Evolutionary conservation across 2,888 invertebrate species (phyloP), one percentile per base, ranked within the genome.

Genomic region (Alsophila aescularia): DNA sequence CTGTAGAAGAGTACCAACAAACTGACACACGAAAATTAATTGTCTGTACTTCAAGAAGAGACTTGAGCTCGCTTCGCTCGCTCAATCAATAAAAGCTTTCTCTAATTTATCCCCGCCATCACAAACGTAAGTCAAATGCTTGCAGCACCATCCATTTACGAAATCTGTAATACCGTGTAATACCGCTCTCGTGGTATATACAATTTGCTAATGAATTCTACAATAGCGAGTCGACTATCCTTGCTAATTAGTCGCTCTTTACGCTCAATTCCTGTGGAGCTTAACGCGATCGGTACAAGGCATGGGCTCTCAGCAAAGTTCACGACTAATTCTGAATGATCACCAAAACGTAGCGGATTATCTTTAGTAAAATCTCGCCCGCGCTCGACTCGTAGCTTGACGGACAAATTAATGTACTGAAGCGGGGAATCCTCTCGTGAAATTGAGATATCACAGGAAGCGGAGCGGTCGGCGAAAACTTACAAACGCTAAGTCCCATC

Each of bases 401-500:
- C 57, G 61, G 60, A 69, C 73, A 80, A 82, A 82, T 86, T 85
- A 87, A 79, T 79, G 72, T 77, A 73, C 75, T 68, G 69, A 73
- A 81, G 79, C 83, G 78, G 15, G 70, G 83, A 87, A 87, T 72
- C 83, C 85, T 70, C 68, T 80, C 76, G 70, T 75, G 75, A 79
- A 87, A 84, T 83, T 78, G 84, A 85, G 84, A 85, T 88, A 84
- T 83, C 81, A 79, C 76, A 62, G 69, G 68, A 72, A 79, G 77
- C 77, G 72, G 76, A 84, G 78, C 79, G 75, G 76, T 77, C 79
- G 74, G 76, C 78, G 90, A 90, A 90, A 87, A 83, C 90, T 82
- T 90, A 90, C 80, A 77, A 90, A 87, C 78, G 89, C 85, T 87
- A 88, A 88, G 85, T 83, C 81, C 77, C 70, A 80, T 79, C 75